These are phyloP conservation scores for Casuarius casuarius DNA, from an alignment of 2,113 vertebrate species.

Conservation along the genomic window DNA sequence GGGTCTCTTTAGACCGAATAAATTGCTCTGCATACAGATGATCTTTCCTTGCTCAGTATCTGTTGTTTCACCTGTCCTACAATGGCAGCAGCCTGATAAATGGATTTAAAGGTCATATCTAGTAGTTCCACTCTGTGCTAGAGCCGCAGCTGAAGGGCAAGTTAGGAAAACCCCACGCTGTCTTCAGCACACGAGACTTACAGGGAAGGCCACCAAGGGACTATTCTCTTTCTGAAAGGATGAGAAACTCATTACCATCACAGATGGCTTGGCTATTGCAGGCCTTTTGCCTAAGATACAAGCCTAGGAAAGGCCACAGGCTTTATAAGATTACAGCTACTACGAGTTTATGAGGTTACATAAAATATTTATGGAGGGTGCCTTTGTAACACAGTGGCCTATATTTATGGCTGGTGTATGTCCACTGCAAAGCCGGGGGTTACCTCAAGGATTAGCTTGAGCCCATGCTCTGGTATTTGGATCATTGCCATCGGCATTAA, in stretches of 20 bases:
- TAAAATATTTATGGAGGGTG: background rate
- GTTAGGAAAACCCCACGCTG: constrained; percentile 35
- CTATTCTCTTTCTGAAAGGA: constrained; percentile 50
- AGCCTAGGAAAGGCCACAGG: background rate
- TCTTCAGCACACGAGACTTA: background rate
- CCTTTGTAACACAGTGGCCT: background rate
- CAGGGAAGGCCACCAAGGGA: background rate
- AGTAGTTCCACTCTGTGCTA: background rate
- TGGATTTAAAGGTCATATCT: background rate
- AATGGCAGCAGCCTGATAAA: background rate
- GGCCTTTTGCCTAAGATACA: background rate
- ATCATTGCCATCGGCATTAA: background rate
- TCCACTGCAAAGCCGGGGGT: background rate
- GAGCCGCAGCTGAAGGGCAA: background rate
- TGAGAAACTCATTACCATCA: constrained; percentile 45
- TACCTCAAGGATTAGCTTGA: background rate
- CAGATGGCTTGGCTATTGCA: constrained; percentile 18
- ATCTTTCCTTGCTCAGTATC: background rate
- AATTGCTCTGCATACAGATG: background rate
- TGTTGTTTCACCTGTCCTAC: constrained; percentile 2
- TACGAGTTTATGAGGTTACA: background rate
- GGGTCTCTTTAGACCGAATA: background rate
- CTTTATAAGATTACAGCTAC: background rate
- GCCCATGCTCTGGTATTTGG: background rate
- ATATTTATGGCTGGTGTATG: background rate